These are phyloP conservation scores for Synanthedon formicaeformis DNA, from an alignment of 2,888 invertebrate species.

Conservation along the genomic window DNA sequence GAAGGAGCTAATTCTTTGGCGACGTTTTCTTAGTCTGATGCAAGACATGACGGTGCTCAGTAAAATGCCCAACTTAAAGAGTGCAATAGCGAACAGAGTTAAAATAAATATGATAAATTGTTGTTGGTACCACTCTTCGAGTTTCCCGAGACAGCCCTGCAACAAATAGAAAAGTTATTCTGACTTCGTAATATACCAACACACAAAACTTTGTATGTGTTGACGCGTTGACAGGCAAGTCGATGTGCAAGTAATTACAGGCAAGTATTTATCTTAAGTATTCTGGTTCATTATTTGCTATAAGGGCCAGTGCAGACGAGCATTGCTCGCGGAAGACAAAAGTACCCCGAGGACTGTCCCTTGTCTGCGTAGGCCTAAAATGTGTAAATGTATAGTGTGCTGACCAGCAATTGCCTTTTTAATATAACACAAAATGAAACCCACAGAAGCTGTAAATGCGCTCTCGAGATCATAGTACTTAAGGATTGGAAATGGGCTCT, in stretches of 20 bases:
- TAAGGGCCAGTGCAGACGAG: too few relatives aligned
- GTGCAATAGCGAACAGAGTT: conserved; percentile 73
- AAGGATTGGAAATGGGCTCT: too few relatives aligned
- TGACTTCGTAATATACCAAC: background rate
- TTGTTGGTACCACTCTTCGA: conserved; percentile 83
- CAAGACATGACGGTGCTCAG: conserved; percentile 79
- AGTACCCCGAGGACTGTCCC: too few relatives aligned
- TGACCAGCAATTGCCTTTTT: conserved; percentile 68
- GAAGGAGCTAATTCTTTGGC: conserved; percentile 53
- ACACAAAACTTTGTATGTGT: background rate
- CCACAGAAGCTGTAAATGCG: too few relatives aligned
- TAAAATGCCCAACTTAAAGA: conserved; percentile 80
- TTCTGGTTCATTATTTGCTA: too few relatives aligned
- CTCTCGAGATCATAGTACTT: too few relatives aligned
- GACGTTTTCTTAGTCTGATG: conserved; percentile 69
- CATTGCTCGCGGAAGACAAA: too few relatives aligned
- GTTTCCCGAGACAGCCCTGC: conserved; percentile 76
- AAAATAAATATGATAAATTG: conserved; percentile 78
- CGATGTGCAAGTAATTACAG: background rate
- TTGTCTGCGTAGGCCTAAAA: too few relatives aligned
- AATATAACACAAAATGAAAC: too few relatives aligned
- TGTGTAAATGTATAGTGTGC: too few relatives aligned
- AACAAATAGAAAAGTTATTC: conserved; percentile 14
- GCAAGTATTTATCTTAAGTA: too few relatives aligned
- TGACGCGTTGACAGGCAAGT: background rate